These are phyloP conservation scores for Choloepus didactylus DNA, from an alignment of 2,797 vertebrate genomes.

Conservation along the genomic window DNA sequence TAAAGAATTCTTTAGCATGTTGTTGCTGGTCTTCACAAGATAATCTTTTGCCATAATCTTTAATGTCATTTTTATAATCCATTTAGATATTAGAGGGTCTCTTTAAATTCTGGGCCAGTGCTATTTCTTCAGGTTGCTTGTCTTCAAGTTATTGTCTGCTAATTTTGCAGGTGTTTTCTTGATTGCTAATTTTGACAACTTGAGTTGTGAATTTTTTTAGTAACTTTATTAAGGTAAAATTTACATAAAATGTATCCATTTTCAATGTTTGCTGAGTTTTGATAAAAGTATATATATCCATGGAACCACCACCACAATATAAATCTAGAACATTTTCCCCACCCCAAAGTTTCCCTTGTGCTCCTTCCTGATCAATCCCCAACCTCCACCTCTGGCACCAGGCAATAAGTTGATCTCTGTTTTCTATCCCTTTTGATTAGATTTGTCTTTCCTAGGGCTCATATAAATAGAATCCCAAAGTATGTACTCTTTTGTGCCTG, in stretches of 20 bases:
- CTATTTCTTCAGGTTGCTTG: not conserved
- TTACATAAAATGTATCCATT: not conserved
- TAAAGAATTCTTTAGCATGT: not conserved
- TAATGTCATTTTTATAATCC: not conserved
- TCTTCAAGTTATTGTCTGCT: not conserved
- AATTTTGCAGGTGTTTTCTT: not conserved
- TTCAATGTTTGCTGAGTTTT: slow-evolving; percentile 14
- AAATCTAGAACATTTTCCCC: not conserved
- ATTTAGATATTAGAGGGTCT: not conserved
- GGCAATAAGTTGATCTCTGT: not conserved
- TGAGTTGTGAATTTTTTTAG: not conserved
- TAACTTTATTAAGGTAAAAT: not conserved
- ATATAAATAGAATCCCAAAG: not conserved
- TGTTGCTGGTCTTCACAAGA: slow-evolving; percentile 37
- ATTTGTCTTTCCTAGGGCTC: not conserved
- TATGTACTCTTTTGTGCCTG: not conserved
- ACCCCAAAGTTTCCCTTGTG: not conserved
- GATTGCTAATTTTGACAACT: not conserved
- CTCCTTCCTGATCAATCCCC: not conserved
- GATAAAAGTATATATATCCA: not conserved
- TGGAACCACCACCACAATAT: not conserved
- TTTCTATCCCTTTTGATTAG: not conserved
- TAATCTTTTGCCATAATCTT: slow-evolving; percentile 24
- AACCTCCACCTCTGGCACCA: not conserved
- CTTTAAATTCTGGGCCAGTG: not conserved